phyloP scores from a whole-genome alignment of 2,113 vertebrate species.

The Rutilus rutilus region DNA sequence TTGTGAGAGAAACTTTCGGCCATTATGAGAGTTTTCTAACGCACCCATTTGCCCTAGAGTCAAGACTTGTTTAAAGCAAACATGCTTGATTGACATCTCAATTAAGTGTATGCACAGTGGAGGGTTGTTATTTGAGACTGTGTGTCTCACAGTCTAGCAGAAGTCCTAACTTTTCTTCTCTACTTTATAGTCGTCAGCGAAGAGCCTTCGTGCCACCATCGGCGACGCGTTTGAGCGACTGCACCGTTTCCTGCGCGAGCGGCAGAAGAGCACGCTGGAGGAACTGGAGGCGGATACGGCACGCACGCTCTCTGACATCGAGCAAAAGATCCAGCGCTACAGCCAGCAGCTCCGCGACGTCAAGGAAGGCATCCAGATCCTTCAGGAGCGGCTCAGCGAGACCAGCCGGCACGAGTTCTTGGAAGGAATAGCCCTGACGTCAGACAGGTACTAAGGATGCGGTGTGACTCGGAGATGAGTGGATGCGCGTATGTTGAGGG shows the following conservation, averaged over 20 bases:
- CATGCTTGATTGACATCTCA: neutral
- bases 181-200: slow-evolving; percentile 86
- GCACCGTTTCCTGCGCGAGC: slow-evolving; percentile 91
- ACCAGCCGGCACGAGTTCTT: slow-evolving; percentile 88
- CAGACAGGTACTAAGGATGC: slow-evolving; percentile 80
- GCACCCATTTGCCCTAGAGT: neutral
- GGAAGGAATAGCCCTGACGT: slow-evolving; percentile 86
- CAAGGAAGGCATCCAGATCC: slow-evolving; percentile 94
- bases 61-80: neutral
- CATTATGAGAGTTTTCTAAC: neutral
- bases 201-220: slow-evolving; percentile 90
- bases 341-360: slow-evolving; percentile 96
- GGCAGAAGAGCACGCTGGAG: slow-evolving; percentile 98
- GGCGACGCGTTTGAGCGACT: slow-evolving; percentile 92
- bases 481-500: slow-evolving; percentile 21
- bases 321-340: slow-evolving; percentile 97
- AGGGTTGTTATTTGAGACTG: neutral
- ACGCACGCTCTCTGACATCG: slow-evolving; percentile 89
- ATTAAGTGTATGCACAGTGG: neutral
- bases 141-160: too few relatives aligned
- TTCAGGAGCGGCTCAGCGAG: slow-evolving; percentile 91
- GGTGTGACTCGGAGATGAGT: neutral
- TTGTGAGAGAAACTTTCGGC: too few relatives aligned
- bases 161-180: neutral
- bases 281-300: slow-evolving; percentile 95